Percentiles rank a stretch among this genome's conserved stretches.
Evolutionary conservation across 64 coral and sea anemone genomes (phyloP).

Genomic region (Platygyra sinensis): DNA sequence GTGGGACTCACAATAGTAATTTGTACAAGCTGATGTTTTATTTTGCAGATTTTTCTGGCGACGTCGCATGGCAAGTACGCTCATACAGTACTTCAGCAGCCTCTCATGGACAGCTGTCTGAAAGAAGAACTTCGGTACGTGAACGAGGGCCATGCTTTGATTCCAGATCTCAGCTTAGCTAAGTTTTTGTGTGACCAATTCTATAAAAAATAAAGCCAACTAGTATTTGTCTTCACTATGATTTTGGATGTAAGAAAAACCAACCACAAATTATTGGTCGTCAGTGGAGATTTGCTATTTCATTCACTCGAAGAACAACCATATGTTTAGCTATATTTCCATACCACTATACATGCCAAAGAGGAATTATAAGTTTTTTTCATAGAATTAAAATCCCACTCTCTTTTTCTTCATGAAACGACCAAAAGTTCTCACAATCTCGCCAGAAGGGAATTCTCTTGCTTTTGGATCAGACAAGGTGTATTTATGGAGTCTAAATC

Average conservation of each 20-base stretch:
- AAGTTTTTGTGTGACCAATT: too few species aligned
- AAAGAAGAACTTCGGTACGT: slow-evolving; percentile 33
- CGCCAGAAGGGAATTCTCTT: slow-evolving; percentile 14
- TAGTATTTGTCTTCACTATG: too few species aligned
- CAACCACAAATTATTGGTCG: too few species aligned
- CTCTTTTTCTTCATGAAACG: background rate
- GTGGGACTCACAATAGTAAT: background rate
- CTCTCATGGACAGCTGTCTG: slow-evolving; percentile 14
- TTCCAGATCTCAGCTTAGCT: too few species aligned
- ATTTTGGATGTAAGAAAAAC: too few species aligned
- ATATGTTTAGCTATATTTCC: too few species aligned
- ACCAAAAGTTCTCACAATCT: slow-evolving; percentile 17
- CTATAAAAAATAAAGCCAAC: too few species aligned
- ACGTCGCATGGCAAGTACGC: slow-evolving; percentile 34
- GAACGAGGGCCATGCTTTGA: background rate
- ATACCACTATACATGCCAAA: background rate
- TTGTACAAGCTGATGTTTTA: too few species aligned
- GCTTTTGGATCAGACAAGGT: slow-evolving; percentile 39
- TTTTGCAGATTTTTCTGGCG: slow-evolving; percentile 25
- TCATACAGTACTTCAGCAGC: slow-evolving; percentile 28
- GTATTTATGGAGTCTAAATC: slow-evolving; percentile 31
- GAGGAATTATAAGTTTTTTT: background rate
- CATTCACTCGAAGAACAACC: too few species aligned
- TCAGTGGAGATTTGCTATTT: background rate
- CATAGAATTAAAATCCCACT: too few species aligned